Conservation (phyloP, 2,113 vertebrate genomes). For the Percina caprodes region DNA sequence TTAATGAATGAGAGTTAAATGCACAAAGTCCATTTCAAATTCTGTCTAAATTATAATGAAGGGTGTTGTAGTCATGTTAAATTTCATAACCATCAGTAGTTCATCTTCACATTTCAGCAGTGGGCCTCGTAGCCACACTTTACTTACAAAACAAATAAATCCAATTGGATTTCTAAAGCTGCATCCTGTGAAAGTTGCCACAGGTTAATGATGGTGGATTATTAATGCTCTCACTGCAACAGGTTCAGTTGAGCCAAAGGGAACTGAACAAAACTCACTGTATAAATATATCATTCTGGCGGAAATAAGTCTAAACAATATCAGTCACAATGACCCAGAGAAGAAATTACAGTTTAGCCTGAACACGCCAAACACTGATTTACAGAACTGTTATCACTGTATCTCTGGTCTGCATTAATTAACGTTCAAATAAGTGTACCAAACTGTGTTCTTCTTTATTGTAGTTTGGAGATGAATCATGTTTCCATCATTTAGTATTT, state of each 20-base stretch:
- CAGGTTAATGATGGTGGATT: slow-evolving; percentile 68
- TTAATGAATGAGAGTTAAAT: slow-evolving; percentile 26
- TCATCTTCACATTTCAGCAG: slow-evolving; percentile 25
- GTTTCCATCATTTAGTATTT: not conserved
- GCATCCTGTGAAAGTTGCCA: slow-evolving; percentile 59
- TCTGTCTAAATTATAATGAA: slow-evolving; percentile 38
- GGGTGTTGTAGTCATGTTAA: slow-evolving; percentile 10
- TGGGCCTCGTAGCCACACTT: slow-evolving; percentile 11
- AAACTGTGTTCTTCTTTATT: slow-evolving; percentile 20
- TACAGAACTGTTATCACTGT: slow-evolving; percentile 7
- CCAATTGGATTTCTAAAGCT: slow-evolving; percentile 32
- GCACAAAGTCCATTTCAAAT: slow-evolving; percentile 13
- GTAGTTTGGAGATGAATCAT: not conserved
- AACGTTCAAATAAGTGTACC: slow-evolving; percentile 1
- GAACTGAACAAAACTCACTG: slow-evolving; percentile 37
- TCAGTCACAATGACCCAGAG: slow-evolving; percentile 33
- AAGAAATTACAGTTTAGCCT: slow-evolving; percentile 41
- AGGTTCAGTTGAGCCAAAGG: slow-evolving; percentile 58
- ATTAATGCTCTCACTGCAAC: slow-evolving; percentile 69
- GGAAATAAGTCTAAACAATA: slow-evolving; percentile 28
- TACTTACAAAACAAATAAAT: slow-evolving; percentile 30
- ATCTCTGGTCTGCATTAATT: slow-evolving; percentile 14
- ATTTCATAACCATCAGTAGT: slow-evolving; percentile 6
- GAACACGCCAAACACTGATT: slow-evolving; percentile 32
- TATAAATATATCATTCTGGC: slow-evolving; percentile 40